Evolutionary conservation across 2,113 vertebrate species (phyloP).

Genomic region (Carlito syrichta): DNA sequence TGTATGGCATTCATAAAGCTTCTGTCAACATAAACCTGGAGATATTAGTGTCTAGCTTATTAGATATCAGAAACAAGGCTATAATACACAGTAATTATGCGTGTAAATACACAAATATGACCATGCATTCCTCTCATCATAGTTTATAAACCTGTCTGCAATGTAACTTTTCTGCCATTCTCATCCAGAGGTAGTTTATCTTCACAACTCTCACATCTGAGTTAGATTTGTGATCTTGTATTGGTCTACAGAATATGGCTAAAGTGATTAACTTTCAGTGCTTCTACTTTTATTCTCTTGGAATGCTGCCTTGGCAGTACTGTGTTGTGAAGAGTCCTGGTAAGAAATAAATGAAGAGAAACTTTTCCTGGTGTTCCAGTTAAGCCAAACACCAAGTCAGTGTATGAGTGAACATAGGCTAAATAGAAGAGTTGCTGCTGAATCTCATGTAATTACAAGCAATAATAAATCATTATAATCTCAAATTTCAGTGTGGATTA

Average conservation of each 20-base stretch:
- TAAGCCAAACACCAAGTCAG: background rate
- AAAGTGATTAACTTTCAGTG: too few relatives aligned
- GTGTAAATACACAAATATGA: background rate
- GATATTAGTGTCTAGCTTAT: too few relatives aligned
- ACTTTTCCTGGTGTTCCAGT: background rate
- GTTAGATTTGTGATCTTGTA: background rate
- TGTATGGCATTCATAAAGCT: too few relatives aligned
- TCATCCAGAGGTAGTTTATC: background rate
- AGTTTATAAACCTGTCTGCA: background rate
- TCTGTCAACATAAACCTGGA: too few relatives aligned
- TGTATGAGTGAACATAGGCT: background rate
- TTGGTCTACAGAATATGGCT: background rate
- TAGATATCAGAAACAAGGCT: too few relatives aligned
- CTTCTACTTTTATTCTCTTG: background rate
- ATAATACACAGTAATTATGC: too few relatives aligned
- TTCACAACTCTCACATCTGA: too few relatives aligned
- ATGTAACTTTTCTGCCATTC: background rate
- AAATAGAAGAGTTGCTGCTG: background rate
- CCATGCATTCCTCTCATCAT: background rate
- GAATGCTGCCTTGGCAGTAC: background rate
- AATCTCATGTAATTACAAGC: background rate
- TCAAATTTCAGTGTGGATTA: background rate
- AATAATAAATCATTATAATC: background rate
- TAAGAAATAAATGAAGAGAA: background rate
- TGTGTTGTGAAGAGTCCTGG: too few relatives aligned